Evolutionary conservation across 2,797 vertebrate species (phyloP).

Genomic region (Mormyrus hasselquistii): DNA sequence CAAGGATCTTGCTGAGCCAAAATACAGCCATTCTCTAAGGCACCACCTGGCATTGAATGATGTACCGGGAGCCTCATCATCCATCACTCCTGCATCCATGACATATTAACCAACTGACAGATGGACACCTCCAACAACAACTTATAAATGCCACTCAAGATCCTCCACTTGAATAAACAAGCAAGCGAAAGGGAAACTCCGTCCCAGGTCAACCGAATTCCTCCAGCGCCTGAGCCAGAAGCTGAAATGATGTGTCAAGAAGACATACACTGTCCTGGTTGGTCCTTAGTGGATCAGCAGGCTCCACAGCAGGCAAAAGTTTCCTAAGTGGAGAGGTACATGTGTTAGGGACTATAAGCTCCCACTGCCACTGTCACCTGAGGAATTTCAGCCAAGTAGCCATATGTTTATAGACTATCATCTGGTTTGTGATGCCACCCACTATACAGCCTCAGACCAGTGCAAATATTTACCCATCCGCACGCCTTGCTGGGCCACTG

Average conservation of each 20-base stretch:
- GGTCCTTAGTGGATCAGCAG: not conserved
- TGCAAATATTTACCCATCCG: slow-evolving; percentile 21
- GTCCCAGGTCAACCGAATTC: not conserved
- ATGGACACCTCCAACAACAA: slow-evolving; percentile 19
- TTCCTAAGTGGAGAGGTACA: not conserved
- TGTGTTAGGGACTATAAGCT: not conserved
- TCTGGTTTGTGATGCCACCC: not conserved
- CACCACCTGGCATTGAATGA: slow-evolving; percentile 39
- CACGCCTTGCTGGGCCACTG: not conserved
- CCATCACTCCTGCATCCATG: slow-evolving; percentile 32
- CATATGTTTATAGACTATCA: slow-evolving; percentile 6
- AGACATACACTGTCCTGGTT: not conserved
- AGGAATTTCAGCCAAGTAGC: slow-evolving; percentile 12
- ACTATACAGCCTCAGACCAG: slow-evolving; percentile 10
- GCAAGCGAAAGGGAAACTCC: slow-evolving; percentile 16
- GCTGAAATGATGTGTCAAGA: not conserved
- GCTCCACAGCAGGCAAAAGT: not conserved
- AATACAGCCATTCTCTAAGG: slow-evolving; percentile 33
- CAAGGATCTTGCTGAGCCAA: slow-evolving; percentile 24
- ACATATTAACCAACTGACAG: slow-evolving; percentile 36
- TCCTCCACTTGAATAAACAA: not conserved
- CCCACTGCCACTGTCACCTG: slow-evolving; percentile 2
- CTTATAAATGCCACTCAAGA: slow-evolving; percentile 6
- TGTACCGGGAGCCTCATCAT: slow-evolving; percentile 29
- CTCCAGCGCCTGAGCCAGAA: not conserved